Conservation (phyloP, 2,888 invertebrate species). For the Diadromus collaris region DNA sequence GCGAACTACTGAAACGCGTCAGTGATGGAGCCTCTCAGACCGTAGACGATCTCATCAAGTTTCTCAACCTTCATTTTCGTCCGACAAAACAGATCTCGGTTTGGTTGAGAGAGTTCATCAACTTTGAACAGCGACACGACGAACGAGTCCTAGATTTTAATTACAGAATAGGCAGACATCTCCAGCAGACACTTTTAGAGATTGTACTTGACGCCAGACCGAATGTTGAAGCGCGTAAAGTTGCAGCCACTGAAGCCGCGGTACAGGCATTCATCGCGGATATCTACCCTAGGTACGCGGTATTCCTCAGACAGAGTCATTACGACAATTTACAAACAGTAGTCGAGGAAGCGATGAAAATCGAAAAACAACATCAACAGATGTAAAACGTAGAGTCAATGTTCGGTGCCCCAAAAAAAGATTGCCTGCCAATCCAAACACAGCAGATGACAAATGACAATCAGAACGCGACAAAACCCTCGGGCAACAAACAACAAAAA, state of each 20-base stretch:
- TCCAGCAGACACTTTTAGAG: not conserved
- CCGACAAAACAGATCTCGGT: not conserved
- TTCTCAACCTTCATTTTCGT: slow-evolving; percentile 6
- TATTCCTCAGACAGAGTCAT: not conserved
- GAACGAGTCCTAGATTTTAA: not conserved
- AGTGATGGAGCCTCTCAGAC: not conserved
- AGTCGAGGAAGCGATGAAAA: not conserved
- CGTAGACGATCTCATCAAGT: not conserved
- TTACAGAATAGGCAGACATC: slow-evolving; percentile 3
- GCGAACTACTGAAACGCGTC: slow-evolving; percentile 3
- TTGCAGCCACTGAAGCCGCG: not conserved
- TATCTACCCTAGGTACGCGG: not conserved
- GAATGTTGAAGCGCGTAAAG: slow-evolving; percentile 6
- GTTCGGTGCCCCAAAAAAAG: not conserved
- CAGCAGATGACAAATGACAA: not conserved
- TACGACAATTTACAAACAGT: not conserved
- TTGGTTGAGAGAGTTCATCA: too few species aligned
- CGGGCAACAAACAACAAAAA: not conserved
- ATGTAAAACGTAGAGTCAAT: not conserved
- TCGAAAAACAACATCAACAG: not conserved
- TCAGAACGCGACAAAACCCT: not conserved
- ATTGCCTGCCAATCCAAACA: not conserved
- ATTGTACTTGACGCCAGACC: not conserved
- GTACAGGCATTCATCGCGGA: not conserved
- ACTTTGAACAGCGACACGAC: not conserved